Evolutionary conservation across 2,113 vertebrate species (phyloP), one percentile per base, ranked within the genome.

Genomic region (Tympanuchus pallidicinctus): DNA sequence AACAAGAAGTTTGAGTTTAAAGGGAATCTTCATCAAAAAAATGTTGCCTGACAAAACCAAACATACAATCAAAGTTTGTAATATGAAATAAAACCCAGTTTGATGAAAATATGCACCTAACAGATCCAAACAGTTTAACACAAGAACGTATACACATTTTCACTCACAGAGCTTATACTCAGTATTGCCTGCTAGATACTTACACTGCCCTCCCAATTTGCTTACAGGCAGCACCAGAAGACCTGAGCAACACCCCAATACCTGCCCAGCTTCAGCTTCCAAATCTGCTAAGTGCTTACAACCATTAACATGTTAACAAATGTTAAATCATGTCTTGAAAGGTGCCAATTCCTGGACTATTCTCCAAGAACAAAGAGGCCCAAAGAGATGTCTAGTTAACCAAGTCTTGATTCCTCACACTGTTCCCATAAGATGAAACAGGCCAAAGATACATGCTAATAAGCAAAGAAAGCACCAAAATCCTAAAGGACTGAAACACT

Each of bases 161-260:
- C 67, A 52, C 30, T 83, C 76, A 38, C 32, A 88, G 11, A 67
- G 19, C 17, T 36, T 72, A 61, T 27, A 77, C 8, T 50, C 14
- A 0, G 0, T 34, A 61, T 56, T 69, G 87, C 36, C 59, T 45
- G 27, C 30, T 47, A 73, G 25, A 80, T 30, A 76, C 24, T 36
- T 48, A 14, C 2, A 66, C 0, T 75, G 59, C 16, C 78, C 43
- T 90, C 36, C 30, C 32, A 47, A 7, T 80, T 74, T 54, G 30
- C 50, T 71, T 83, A 40, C 21, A 77, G 32, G 57, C 91, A 81
- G 42, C 82, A 92, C 8, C 56, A 92, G 85, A 82, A 91, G 22
- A 57, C 30, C 73, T 72, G 45, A 93, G 52, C 34, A 89, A 66
- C 85, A 89, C 57, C 59, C 67, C 34, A 75, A 90, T 40, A 38